These are phyloP conservation scores for Stratiomys singularior DNA, from an alignment of 2,888 invertebrate genomes.

Conservation along the genomic window DNA sequence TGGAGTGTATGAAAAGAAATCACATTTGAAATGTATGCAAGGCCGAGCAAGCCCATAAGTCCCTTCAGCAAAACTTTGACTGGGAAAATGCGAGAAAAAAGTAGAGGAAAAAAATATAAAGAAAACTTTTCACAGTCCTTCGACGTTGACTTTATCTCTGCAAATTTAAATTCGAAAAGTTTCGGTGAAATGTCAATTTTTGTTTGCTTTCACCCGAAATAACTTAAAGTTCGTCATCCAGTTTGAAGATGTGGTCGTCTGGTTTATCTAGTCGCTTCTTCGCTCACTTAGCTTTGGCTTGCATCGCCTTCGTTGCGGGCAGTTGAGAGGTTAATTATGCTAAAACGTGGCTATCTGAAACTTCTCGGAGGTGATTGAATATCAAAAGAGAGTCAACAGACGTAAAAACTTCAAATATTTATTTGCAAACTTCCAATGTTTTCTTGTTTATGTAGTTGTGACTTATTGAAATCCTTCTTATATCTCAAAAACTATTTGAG, in stretches of 20 bases:
- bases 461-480: too few relatives aligned
- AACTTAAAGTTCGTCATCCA: background rate
- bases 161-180: slow-evolving; percentile 30
- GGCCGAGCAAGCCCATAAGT: background rate
- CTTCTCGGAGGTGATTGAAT: too few relatives aligned
- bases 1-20: background rate
- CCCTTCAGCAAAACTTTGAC: too few relatives aligned
- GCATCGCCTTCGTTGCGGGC: background rate
- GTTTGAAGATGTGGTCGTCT: slow-evolving; percentile 1
- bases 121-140: background rate
- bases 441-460: too few relatives aligned
- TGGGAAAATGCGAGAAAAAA: too few relatives aligned
- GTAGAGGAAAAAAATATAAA: background rate
- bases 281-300: background rate
- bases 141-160: slow-evolving; percentile 3
- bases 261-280: background rate
- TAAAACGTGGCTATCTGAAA: background rate
- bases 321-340: slow-evolving; percentile 7
- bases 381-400: too few relatives aligned
- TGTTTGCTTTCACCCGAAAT: background rate
- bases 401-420: too few relatives aligned
- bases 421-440: too few relatives aligned
- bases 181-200: slow-evolving; percentile 36
- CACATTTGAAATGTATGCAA: slow-evolving; percentile 22
- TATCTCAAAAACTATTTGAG: too few relatives aligned